Conservation (phyloP, 2,888 invertebrate genomes). For the Aleiodes testaceus region DNA sequence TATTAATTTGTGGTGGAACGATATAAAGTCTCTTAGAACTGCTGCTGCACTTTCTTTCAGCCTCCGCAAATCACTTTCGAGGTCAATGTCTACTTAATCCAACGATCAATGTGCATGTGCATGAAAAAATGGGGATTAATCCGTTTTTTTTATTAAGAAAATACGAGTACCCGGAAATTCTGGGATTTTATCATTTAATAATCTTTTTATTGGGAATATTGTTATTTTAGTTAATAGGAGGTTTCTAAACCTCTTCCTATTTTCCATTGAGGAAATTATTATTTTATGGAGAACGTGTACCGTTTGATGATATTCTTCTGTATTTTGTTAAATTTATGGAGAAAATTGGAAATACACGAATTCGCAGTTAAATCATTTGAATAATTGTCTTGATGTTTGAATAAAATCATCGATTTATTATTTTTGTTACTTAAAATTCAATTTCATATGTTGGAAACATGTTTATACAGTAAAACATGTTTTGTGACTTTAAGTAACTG, state of each 20-base stretch:
- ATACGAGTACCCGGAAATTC: not conserved
- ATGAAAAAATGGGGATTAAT: constrained; percentile 4
- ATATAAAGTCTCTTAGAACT: not conserved
- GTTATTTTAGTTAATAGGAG: not conserved
- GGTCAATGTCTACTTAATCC: constrained; percentile 63
- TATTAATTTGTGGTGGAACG: not conserved
- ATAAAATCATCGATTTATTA: no score
- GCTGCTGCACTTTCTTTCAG: constrained; percentile 35
- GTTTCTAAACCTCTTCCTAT: no score
- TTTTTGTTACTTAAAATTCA: no score
- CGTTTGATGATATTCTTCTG: no score
- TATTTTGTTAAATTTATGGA: no score
- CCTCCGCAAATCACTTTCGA: constrained; percentile 61
- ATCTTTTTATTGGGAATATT: not conserved
- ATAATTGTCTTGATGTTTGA: no score
- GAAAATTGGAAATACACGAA: no score
- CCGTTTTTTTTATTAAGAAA: not conserved
- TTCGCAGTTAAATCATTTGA: no score
- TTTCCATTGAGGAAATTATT: no score
- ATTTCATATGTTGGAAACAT: not conserved
- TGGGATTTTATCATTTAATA: not conserved
- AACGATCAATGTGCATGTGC: not conserved
- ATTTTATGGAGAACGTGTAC: no score
- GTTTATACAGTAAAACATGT: not conserved
- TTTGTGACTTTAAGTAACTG: not conserved